Conservation (phyloP, 2,797 vertebrate species). For the Trachurus trachurus region DNA sequence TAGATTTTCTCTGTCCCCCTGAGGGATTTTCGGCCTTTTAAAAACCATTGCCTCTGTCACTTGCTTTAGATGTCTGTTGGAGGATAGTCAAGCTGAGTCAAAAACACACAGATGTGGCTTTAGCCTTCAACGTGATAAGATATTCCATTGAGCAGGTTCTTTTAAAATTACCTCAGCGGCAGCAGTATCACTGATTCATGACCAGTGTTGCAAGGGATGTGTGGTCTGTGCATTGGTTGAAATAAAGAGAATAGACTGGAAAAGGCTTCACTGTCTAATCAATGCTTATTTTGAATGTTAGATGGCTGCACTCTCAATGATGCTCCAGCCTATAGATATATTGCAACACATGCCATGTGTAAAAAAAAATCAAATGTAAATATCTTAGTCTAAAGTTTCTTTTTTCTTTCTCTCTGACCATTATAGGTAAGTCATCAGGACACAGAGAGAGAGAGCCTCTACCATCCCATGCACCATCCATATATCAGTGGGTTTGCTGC, state of each 20-base stretch:
- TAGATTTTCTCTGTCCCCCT: slow-evolving; percentile 11
- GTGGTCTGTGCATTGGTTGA: background rate
- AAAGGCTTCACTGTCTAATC: background rate
- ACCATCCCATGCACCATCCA: background rate
- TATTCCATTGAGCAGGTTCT: background rate
- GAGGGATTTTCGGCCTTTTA: slow-evolving; percentile 21
- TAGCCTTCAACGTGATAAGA: slow-evolving; percentile 21
- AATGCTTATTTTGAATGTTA: background rate
- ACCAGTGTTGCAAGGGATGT: background rate
- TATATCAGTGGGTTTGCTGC: slow-evolving; percentile 27
- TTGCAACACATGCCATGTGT: background rate
- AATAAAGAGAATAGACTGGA: background rate
- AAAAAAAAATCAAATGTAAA: background rate
- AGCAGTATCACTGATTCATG: background rate
- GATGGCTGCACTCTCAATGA: background rate
- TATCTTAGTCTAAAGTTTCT: background rate
- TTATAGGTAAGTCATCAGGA: slow-evolving; percentile 46
- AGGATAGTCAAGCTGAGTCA: slow-evolving; percentile 23
- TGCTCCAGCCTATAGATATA: background rate
- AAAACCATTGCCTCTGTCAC: slow-evolving; percentile 22
- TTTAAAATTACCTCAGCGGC: slow-evolving; percentile 6
- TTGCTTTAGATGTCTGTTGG: slow-evolving; percentile 26
- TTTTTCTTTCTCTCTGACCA: slow-evolving; percentile 6
- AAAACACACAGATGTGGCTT: slow-evolving; percentile 32
- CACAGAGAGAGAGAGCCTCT: background rate